These are phyloP conservation scores for Halocaridina rubra DNA, from an alignment of 2,888 invertebrate genomes.

Conservation along the genomic window DNA sequence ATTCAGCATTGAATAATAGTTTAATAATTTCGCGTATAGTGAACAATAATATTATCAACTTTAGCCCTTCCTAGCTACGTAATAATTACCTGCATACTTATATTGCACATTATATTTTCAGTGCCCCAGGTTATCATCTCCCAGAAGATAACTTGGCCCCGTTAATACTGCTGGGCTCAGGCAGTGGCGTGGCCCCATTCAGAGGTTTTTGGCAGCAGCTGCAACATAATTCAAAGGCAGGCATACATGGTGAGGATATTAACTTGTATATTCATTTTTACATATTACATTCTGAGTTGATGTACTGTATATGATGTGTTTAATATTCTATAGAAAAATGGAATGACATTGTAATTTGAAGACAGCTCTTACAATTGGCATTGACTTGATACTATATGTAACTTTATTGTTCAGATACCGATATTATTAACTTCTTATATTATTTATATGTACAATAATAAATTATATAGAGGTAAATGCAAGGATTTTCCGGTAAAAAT, in stretches of 20 bases:
- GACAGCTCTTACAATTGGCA: too few species aligned
- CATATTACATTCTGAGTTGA: background rate
- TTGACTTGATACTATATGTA: too few species aligned
- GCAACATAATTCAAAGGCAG: background rate
- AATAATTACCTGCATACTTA: too few species aligned
- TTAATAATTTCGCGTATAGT: too few species aligned
- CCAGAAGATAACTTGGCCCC: constrained; percentile 73
- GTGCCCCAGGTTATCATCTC: constrained; percentile 75
- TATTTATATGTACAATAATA: background rate
- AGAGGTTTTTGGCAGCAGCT: constrained; percentile 70
- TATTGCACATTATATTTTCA: constrained; percentile 69
- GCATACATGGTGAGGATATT: background rate
- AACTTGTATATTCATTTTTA: background rate
- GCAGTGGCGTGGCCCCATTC: constrained; percentile 85
- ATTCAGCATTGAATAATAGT: too few species aligned
- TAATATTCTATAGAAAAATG: background rate
- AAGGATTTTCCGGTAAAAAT: too few species aligned
- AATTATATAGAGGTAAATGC: background rate
- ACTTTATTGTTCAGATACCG: background rate
- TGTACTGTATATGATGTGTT: background rate
- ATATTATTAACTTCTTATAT: background rate
- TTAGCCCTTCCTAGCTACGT: too few species aligned
- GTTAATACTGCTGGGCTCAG: constrained; percentile 81
- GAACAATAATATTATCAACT: too few species aligned
- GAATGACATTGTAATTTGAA: background rate